Evolutionary conservation across 2,113 vertebrate species (phyloP), one percentile per base, ranked within the genome.

Genomic region (Lampris incognitus): DNA sequence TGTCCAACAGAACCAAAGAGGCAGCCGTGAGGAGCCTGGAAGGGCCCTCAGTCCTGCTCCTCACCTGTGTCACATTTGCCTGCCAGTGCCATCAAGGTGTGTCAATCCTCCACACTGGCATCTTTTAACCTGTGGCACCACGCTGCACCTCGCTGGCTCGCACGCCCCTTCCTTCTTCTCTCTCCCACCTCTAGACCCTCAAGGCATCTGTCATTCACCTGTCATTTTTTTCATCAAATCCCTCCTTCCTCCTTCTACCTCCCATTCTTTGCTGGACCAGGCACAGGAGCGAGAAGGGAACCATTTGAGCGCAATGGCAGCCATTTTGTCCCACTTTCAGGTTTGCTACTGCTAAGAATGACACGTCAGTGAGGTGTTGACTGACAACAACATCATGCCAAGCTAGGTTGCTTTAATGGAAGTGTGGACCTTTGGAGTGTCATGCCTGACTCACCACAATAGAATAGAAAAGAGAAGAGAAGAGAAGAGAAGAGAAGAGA

Each of bases 181-280:
- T 50, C 71, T 70, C 69, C 80, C 51, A 57, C 71, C 63, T 72
- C 56, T n/a, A 69, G 13, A 51, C 84, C 88, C 88, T 85, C 56
- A 66, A 83, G 91, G 91, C 90, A 61, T 80, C 89, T 93, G 93
- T 89, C 93, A 92, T 85, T 94, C 93, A 93, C 82, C 91, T 92
- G 93, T 93, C 92, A 88, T 68, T 79, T 84, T 84, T 85, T 85
- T 90, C 88, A 91, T 91, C 90, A 92, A 76, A 81, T 76, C 81
- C 59, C 78, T 63, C 10, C 67, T 76, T 67, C 66, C 38, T 50
- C 38, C 72, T 36, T 36, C 10, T n/a, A 6, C 13, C 39, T 9
- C 57, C 52, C 70, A 61, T 74, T 67, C 75, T 60, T 66, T 72
- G 24, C 49, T 44, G 1, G 66, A 63, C 76, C 40, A 1, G 1